Evolutionary conservation across 2,797 vertebrate species (phyloP), one percentile per base, ranked within the genome.

Genomic region (Morus bassanus): DNA sequence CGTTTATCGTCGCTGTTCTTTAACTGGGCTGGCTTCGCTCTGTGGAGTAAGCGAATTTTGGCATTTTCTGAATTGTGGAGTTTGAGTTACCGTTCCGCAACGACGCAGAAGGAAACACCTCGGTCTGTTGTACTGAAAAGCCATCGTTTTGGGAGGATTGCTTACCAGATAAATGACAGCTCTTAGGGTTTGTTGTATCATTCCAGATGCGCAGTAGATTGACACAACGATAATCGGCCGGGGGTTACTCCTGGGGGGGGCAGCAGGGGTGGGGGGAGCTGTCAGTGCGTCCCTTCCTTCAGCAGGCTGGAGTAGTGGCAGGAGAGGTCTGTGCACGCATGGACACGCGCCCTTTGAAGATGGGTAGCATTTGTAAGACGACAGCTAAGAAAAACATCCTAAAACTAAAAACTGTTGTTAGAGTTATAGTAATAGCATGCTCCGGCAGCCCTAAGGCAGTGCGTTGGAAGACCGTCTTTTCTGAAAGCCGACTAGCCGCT

Each of bases 331-430:
- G 31, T 59, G 54, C 33, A 0, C 9, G 12, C 33, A 4, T 13
- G 23, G 37, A 11, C 30, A 8, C 0, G 0, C 24, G n/a, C 43
- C 23, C 18, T 31, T 13, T 4, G 6, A 76, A 70, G 35, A 22
- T 22, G 35, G 18, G 53, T 89, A 33, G 76, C 54, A 61, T 77
- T 30, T 35, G 53, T 31, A 48, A 59, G 54, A 25, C 45, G 75
- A 27, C 53, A 75, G 73, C 61, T 53, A 3, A 64, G 61, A 56
- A 63, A 64, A 54, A 18, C 21, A 23, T 16, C 27, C 30, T 69
- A 43, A 50, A 73, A 12, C 74, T 61, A 16, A 69, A 81, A n/a
- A 5, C 3, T 18, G 28, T 35, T 53, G 45, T 78, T 86, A 13
- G 90, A 88, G 51, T 70, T 78, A 3, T 0, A 61, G 35, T 7